Percentiles rank a stretch among this genome's conserved stretches.
These are phyloP conservation scores for Numida meleagris DNA, from an alignment of 2,113 vertebrate species.

Conservation along the genomic window DNA sequence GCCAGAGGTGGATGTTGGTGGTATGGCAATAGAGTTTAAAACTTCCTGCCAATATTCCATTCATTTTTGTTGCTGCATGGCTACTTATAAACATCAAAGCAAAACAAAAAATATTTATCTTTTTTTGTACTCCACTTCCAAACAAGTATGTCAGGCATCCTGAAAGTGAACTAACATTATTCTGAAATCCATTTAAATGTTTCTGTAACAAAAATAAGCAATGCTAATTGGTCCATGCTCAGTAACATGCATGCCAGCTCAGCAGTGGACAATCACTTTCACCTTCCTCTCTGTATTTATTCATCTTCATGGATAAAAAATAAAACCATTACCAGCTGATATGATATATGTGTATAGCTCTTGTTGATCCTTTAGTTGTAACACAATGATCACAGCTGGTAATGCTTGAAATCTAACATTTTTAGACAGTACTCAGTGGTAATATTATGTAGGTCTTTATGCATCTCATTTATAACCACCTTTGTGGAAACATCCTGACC, in stretches of 20 bases:
- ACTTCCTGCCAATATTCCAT: too few relatives aligned
- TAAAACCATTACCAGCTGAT: slow-evolving; percentile 21
- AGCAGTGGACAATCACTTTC: slow-evolving; percentile 21
- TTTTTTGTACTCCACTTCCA: not conserved
- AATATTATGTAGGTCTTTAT: not conserved
- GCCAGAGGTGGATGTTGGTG: too few relatives aligned
- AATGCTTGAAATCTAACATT: not conserved
- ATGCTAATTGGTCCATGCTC: not conserved
- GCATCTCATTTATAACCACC: not conserved
- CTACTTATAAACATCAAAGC: not conserved
- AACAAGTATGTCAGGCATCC: not conserved
- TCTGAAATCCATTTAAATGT: slow-evolving; percentile 36
- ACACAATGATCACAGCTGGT: not conserved
- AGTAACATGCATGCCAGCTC: slow-evolving; percentile 6
- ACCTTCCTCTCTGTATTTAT: slow-evolving; percentile 12
- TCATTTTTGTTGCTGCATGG: too few relatives aligned
- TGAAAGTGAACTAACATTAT: not conserved
- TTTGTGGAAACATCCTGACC: not conserved
- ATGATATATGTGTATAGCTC: not conserved
- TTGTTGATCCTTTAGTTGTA: not conserved
- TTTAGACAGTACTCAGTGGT: not conserved
- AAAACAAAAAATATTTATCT: not conserved
- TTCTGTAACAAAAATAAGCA: not conserved
- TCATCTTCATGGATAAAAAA: slow-evolving; percentile 10
- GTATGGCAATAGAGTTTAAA: too few relatives aligned